Evolutionary conservation across 2,888 invertebrate genomes (phyloP).

Genomic region (Mycalesis mineus): DNA sequence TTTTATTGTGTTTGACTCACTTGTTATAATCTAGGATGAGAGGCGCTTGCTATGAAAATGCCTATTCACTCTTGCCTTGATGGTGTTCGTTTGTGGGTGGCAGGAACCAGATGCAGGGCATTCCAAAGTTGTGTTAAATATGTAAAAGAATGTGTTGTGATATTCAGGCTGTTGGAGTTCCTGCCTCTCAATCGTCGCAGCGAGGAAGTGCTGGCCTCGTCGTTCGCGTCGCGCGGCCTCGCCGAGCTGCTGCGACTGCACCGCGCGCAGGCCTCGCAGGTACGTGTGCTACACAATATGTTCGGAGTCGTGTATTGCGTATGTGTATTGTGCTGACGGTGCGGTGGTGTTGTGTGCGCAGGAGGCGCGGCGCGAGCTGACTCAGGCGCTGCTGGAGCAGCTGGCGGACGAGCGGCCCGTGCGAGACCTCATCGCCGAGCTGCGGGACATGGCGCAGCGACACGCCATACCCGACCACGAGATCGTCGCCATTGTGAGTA

Average conservation of each 20-base stretch:
- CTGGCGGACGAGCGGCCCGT: constrained; percentile 91
- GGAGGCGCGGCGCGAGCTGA: constrained; percentile 71
- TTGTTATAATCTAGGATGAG: too few relatives aligned
- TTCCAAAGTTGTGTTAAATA: too few relatives aligned
- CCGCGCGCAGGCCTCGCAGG: constrained; percentile 89
- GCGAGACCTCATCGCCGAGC: constrained; percentile 90
- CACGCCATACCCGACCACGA: constrained; percentile 94
- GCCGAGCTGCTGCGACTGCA: constrained; percentile 88
- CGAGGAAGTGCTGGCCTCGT: constrained; percentile 89
- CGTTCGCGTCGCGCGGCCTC: constrained; percentile 88
- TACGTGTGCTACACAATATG: too few relatives aligned
- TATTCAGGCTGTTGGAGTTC: constrained; percentile 93
- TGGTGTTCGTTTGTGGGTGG: too few relatives aligned
- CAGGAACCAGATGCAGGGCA: too few relatives aligned
- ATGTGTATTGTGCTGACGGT: background rate
- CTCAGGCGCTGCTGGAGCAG: constrained; percentile 87
- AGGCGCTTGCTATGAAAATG: too few relatives aligned
- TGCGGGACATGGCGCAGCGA: constrained; percentile 90
- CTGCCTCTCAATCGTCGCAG: constrained; percentile 96
- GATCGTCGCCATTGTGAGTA: constrained; percentile 88
- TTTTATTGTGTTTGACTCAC: too few relatives aligned
- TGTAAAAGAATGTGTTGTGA: too few relatives aligned
- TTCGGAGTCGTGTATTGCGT: too few relatives aligned
- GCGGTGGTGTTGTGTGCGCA: constrained; percentile 48
- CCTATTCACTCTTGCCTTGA: too few relatives aligned